Base-by-base conservation (phyloP, 1,140 invertebrate genomes). In the Lasaia peninsularis region DNA sequence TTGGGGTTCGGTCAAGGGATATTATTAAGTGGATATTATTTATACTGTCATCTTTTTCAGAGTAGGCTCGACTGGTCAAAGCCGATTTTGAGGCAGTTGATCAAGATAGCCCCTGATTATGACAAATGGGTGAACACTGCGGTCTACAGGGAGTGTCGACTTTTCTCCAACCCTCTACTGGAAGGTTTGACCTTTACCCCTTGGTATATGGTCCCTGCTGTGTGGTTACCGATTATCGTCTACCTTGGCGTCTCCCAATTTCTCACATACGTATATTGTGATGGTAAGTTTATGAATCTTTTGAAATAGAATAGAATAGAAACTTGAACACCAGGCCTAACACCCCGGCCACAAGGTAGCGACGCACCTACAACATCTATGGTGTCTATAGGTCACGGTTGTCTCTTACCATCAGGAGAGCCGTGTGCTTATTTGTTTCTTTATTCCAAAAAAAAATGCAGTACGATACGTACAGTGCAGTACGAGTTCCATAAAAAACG, bases 61-160 rank as follows among this genome's bases (percentile, higher is more conserved):
- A 90, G 90, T 52, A 85, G 94, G 62, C 90, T 95, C 14, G 92
- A 95, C 71, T 95, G 94, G 94, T 91, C 91, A 14, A 89, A 92
- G 75, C 92, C 94, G 1, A 90, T 95, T 69, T 75, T 95, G 1
- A 65, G 72, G 5, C 94, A 95, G 89, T 90, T 95, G 18, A 86
- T 91, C 0, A 82, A 83, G 9, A 88, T 95, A 50, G 92, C 92
- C 0, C 73, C 89, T 4, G 80, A 91, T 62, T 95, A 95, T 67
- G 90, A 91, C 62, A 90, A 91, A 67, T 95, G 94, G 94, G 93
- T 94, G 1, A 92, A 93, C 68, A 91, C 91, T 11, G 94, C 94
- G 0, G 94, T 95, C 1, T 93, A 94, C 69, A 86, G 93, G 51
- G 78, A 91, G 1, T 88, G 94, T 56, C 85, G 92, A 11, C 78